Evolutionary conservation across 2,888 invertebrate genomes (phyloP), one percentile per base, ranked within the genome.

Genomic region (Mylabris sibirica): DNA sequence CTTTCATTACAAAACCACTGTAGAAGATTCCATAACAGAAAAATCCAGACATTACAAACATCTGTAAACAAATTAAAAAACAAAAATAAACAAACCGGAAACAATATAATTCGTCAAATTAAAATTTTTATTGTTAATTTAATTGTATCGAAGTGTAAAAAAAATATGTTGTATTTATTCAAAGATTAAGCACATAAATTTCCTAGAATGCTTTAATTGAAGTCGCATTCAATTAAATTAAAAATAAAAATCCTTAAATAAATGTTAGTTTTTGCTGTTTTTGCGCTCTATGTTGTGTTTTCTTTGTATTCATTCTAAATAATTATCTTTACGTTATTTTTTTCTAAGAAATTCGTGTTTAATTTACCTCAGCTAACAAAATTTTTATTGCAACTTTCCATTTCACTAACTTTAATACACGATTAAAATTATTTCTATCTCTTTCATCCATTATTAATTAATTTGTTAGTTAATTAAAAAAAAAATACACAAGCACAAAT

Each of bases 1-100:
- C 74, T 11, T 35, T 14, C 26, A 69, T 57, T 14, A 76, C 68
- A 59, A 71, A 70, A 64, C 76, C 71, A 3, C 72, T 71, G 14
- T 77, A 73, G 12, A 78, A 65, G 17, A 78, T 74, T 60, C 78
- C 78, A 66, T 77, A 76, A 49, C 76, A 76, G 59, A 75, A 70
- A 22, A 75, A 67, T 38, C 72, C 63, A 8, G 77, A 73, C 3
- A 74, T 71, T 5, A 75, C 60, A 44, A 78, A 65, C 66, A 78
- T 72, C 78, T 78, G 65, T 67, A 74, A 74, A 59, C n/a, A n/a
- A n/a, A n/a, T n/a, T 30, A 30, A 60, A 68, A 26, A 22, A 5
- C 41, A n/a, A 49, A 49, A 17, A 49, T 49, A 49, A 20, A 41
- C 0, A 38, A 38, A 3, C 30, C 4, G 30, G 30, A 41, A 41